Evolutionary conservation across 2,113 vertebrate genomes (phyloP), one percentile per base, ranked within the genome.

Genomic region (Haplotaxodon microlepis): DNA sequence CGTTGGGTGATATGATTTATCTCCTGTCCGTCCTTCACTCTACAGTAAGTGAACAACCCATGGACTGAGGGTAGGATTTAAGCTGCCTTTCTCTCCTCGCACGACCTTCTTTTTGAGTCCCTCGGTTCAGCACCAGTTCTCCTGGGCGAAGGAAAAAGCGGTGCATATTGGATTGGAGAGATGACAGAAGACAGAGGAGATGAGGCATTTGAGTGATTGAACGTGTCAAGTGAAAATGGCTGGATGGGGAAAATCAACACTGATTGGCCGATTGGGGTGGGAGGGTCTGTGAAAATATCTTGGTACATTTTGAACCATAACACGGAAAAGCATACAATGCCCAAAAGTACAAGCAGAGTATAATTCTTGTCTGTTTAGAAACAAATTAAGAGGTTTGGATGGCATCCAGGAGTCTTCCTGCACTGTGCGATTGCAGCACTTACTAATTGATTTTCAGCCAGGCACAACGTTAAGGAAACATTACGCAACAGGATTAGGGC

Each of bases 361-460:
- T 82, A 86, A 85, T 91, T 92, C 71, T 45, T 66, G 84, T 88
- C 88, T 34, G 16, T 91, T 90, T 85, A 88, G 91, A 82, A 93
- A 83, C 83, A 85, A 81, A 93, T 92, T 81, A 91, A 92, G 86
- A 85, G 82, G 16, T 51, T 92, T 95, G 93, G 93, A 86, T 1
- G n/a, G 13, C 8, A 6, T 93, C 93, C 92, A 92, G 85, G 34
- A 88, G 81, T 87, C 91, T 84, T 90, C 92, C 92, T 95, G 92
- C 88, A 29, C 84, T 24, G 57, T 81, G 89, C 63, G 90, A 94
- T 94, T 92, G 91, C 92, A 81, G 91, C 17, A 27, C 82, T 50
- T n/a, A 47, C 88, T 94, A 94, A 96, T 95, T 95, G 92, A 96
- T 94, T 96, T 94, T 88, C 91, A 91, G 83, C 90, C 84, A 86